Evolutionary conservation across 2,888 invertebrate species (phyloP).

Genomic region (Drosophila heteroneura): DNA sequence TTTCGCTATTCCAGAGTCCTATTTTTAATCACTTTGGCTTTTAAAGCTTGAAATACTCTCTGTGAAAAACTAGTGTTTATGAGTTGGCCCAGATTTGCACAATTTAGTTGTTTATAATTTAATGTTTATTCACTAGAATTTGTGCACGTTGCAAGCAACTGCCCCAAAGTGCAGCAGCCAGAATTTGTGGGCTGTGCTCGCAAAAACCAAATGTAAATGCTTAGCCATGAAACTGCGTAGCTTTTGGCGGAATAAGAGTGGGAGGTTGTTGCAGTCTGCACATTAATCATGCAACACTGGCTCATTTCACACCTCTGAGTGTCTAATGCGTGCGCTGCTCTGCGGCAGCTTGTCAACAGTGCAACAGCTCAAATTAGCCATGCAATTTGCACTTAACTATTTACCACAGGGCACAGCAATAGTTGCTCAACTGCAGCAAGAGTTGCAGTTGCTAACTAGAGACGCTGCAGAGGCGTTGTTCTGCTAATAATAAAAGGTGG

Average conservation of each 20-base stretch:
- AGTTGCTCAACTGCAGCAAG: slow-evolving; percentile 12
- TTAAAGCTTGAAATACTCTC: background rate
- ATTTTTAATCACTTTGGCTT: background rate
- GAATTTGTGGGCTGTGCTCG: slow-evolving; percentile 14
- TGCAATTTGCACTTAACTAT: slow-evolving; percentile 75
- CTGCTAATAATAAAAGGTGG: slow-evolving; percentile 60
- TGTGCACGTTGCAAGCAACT: slow-evolving; percentile 14
- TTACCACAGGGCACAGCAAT: slow-evolving; percentile 55
- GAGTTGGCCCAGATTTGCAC: slow-evolving; percentile 3
- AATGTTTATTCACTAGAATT: slow-evolving; percentile 22
- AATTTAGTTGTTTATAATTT: slow-evolving; percentile 26
- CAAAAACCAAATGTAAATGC: slow-evolving; percentile 27
- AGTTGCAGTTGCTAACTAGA: slow-evolving; percentile 8
- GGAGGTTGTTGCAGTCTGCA: background rate
- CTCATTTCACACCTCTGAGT: slow-evolving; percentile 42
- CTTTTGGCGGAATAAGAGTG: slow-evolving; percentile 34
- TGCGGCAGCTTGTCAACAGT: slow-evolving; percentile 56
- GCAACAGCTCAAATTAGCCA: slow-evolving; percentile 76
- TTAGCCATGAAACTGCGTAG: slow-evolving; percentile 46
- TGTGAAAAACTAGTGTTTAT: background rate
- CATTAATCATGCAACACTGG: slow-evolving; percentile 28
- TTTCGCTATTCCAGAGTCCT: background rate
- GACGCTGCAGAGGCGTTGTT: slow-evolving; percentile 56
- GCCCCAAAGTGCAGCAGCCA: slow-evolving; percentile 5
- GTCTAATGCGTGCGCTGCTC: slow-evolving; percentile 28